Conservation (phyloP, 2,888 invertebrate genomes). For the Beris chalybata region DNA sequence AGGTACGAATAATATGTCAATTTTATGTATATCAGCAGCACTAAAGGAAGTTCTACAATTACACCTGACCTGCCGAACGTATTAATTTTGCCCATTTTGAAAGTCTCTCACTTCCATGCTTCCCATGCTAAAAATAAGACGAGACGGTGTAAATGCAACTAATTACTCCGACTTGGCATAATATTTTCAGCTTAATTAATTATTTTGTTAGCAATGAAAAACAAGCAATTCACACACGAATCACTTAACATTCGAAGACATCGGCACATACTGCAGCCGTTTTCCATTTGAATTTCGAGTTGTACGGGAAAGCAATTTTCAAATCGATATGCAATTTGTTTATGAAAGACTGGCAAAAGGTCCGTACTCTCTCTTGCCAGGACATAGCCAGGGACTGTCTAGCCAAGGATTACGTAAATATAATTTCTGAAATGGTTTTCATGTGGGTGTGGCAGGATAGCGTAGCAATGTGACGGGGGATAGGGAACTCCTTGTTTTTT, state of each 20-base stretch:
- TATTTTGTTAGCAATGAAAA: no score
- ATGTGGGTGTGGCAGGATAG: slow-evolving; percentile 28
- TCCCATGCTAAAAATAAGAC: slow-evolving; percentile 31
- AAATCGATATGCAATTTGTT: slow-evolving; percentile 24
- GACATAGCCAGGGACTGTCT: slow-evolving; percentile 17
- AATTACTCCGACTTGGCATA: no score
- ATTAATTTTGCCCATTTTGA: not conserved
- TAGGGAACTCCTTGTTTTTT: no score
- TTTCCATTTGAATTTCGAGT: not conserved
- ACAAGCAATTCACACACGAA: not conserved
- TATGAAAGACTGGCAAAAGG: slow-evolving; percentile 9
- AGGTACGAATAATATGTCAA: not conserved
- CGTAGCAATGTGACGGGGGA: not conserved
- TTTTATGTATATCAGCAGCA: slow-evolving; percentile 3
- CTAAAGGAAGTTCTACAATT: slow-evolving; percentile 24
- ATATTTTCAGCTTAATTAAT: no score
- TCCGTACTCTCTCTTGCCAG: not conserved
- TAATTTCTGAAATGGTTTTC: slow-evolving; percentile 27
- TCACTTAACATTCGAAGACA: not conserved
- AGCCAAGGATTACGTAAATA: slow-evolving; percentile 31
- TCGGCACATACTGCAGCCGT: not conserved
- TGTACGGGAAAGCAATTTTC: slow-evolving; percentile 17
- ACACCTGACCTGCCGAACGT: slow-evolving; percentile 15
- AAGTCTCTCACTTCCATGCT: slow-evolving; percentile 15
- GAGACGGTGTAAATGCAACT: slow-evolving; percentile 21